These are phyloP conservation scores for mouse (Mus musculus) DNA, from an alignment of 2,113 vertebrate species.

Conservation along the genomic window DNA sequence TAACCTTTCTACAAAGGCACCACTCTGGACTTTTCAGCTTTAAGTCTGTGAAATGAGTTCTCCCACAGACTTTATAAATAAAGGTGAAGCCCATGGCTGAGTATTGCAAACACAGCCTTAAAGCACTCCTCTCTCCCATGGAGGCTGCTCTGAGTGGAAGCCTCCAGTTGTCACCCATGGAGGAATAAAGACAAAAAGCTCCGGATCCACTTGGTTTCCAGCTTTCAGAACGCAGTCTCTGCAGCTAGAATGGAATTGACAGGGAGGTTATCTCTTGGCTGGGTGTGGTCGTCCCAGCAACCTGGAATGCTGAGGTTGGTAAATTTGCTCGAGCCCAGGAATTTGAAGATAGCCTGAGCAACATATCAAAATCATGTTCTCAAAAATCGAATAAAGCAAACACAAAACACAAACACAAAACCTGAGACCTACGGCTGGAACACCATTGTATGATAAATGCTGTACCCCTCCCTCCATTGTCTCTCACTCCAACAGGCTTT, in stretches of 20 bases:
- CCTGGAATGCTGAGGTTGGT: background rate
- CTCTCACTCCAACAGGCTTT: background rate
- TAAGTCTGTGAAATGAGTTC: constrained; percentile 6
- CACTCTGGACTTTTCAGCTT: constrained; percentile 28
- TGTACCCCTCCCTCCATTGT: background rate
- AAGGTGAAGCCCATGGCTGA: background rate
- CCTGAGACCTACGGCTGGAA: background rate
- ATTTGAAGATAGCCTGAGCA: background rate
- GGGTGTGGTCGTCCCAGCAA: background rate
- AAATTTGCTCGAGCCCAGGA: background rate
- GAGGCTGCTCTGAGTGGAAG: background rate
- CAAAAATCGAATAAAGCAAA: background rate
- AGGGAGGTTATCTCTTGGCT: background rate
- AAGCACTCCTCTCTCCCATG: background rate
- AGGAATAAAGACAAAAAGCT: background rate
- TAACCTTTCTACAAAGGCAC: constrained; percentile 55
- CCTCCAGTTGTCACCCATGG: background rate
- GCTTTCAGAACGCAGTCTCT: background rate
- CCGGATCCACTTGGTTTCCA: background rate
- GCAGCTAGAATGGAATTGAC: background rate
- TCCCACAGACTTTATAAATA: background rate
- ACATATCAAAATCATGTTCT: background rate
- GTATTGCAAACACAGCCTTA: background rate
- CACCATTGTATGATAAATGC: background rate
- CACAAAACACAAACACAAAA: background rate